Evolutionary conservation across 2,888 invertebrate genomes (phyloP).

Genomic region (Synanthedon myopaeformis): DNA sequence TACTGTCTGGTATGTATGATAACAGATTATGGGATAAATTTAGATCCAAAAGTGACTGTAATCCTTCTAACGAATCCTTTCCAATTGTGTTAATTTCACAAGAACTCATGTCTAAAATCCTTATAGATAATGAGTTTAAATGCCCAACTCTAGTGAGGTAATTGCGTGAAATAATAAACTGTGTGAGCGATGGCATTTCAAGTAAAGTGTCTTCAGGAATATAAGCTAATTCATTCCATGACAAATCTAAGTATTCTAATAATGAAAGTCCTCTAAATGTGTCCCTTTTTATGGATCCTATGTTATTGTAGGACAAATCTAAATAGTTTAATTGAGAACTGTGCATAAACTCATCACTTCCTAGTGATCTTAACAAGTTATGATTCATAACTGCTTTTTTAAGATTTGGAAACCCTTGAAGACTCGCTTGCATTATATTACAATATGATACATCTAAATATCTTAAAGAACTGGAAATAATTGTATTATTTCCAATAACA

Average conservation of each 20-base stretch:
- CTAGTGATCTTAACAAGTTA: constrained; percentile 73
- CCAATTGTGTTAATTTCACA: constrained; percentile 74
- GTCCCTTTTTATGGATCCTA: constrained; percentile 69
- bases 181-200: constrained; percentile 70
- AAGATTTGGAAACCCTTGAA: constrained; percentile 73
- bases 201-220: constrained; percentile 72
- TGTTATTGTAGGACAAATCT: constrained; percentile 76
- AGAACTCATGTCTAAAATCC: constrained; percentile 72
- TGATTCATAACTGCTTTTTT: constrained; percentile 70
- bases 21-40: constrained; percentile 77
- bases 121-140: constrained; percentile 69
- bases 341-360: constrained; percentile 70
- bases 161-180: constrained; percentile 75
- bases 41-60: constrained; percentile 71
- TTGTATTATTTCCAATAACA: constrained; percentile 31
- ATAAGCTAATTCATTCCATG: constrained; percentile 74
- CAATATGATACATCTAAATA: constrained; percentile 73
- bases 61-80: constrained; percentile 66
- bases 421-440: constrained; percentile 70
- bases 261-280: constrained; percentile 72
- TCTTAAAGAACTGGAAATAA: constrained; percentile 65
- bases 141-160: constrained; percentile 71
- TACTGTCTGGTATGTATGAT: constrained; percentile 70
- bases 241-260: constrained; percentile 74
- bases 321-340: constrained; percentile 72